Percentiles rank a stretch among this genome's conserved stretches.
Evolutionary conservation across 2,797 vertebrate genomes (phyloP).

Genomic region (Pantherophis alleghaniensis): DNA sequence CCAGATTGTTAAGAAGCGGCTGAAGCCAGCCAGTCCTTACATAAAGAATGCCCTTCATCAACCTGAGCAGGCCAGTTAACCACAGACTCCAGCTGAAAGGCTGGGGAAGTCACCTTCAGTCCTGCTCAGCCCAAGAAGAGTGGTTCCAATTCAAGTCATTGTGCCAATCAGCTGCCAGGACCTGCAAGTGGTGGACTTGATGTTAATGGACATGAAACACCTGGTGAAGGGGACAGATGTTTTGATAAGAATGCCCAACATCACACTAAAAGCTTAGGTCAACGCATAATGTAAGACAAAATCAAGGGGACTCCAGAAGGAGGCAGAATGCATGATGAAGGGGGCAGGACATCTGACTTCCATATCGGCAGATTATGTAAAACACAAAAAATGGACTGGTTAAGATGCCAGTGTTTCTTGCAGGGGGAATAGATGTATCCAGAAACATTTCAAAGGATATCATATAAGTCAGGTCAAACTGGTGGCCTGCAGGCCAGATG

Average conservation of each 20-base stretch:
- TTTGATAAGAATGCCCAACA: no score
- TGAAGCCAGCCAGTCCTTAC: not conserved
- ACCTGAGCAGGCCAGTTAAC: no score
- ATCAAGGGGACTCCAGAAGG: not conserved
- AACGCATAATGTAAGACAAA: not conserved
- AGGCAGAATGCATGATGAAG: not conserved
- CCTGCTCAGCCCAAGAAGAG: no score
- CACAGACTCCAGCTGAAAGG: no score
- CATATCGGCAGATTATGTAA: not conserved
- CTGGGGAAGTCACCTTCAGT: no score
- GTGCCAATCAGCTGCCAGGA: no score
- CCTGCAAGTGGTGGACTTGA: no score
- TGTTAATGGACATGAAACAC: no score
- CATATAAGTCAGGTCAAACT: not conserved
- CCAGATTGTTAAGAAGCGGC: not conserved
- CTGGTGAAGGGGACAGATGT: no score
- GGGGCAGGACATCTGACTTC: not conserved
- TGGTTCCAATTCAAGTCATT: no score
- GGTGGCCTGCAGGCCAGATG: no score
- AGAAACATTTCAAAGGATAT: not conserved
- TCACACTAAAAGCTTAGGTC: no score
- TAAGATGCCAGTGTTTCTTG: not conserved
- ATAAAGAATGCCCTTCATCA: not conserved
- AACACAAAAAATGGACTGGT: not conserved
- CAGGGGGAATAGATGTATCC: not conserved